Evolutionary conservation across 1,140 invertebrate genomes (phyloP).

Genomic region (Cyclargus thomasi): DNA sequence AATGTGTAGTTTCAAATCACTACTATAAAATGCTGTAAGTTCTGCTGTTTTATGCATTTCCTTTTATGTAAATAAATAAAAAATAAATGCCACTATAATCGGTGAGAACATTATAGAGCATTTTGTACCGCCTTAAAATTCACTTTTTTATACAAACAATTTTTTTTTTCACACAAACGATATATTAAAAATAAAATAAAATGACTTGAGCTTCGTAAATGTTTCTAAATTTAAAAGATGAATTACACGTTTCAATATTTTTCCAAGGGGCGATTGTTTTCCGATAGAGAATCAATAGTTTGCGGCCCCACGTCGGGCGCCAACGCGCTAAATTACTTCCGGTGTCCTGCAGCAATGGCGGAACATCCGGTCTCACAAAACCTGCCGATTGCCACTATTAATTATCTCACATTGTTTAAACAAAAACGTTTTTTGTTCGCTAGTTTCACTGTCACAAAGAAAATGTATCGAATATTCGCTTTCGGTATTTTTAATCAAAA

Average conservation of each 20-base stretch:
- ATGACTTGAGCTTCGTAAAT: background rate
- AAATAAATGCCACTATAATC: too few species aligned
- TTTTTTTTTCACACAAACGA: too few species aligned
- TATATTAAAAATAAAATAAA: background rate
- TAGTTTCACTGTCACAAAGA: background rate
- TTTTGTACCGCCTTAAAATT: too few species aligned
- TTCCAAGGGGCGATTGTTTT: slow-evolving; percentile 4
- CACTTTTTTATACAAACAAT: too few species aligned
- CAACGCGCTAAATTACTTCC: slow-evolving; percentile 1
- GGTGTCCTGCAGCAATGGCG: slow-evolving; percentile 10
- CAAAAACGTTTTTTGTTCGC: background rate
- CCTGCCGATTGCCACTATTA: slow-evolving; percentile 1
- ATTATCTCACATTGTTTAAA: slow-evolving; percentile 12
- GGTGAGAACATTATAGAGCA: too few species aligned
- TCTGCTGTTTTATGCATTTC: too few species aligned
- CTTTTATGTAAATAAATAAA: too few species aligned
- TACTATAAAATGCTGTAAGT: too few species aligned
- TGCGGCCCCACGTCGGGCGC: slow-evolving; percentile 2
- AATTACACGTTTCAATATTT: background rate
- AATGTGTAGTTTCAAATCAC: too few species aligned
- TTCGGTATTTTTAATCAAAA: slow-evolving; percentile 11
- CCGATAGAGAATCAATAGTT: slow-evolving; percentile 9
- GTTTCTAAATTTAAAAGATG: background rate
- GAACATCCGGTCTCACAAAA: slow-evolving; percentile 1
- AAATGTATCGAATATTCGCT: slow-evolving; percentile 5